phyloP scores from a whole-genome alignment of 2,888 invertebrate genomes.

The Folsomia manolachei region DNA sequence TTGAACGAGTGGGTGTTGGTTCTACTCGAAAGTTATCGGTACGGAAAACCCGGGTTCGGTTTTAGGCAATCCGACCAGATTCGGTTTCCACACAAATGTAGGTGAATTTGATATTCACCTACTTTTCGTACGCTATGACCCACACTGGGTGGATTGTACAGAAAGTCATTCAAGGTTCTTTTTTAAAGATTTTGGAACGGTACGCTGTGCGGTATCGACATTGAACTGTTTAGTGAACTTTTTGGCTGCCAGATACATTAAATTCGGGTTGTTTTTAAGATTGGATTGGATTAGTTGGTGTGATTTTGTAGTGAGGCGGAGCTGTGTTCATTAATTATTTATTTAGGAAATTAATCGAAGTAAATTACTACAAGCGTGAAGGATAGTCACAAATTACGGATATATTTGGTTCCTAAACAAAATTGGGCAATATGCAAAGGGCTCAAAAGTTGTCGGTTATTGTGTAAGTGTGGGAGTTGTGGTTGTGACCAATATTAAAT shows the following conservation, averaged over 20 bases:
- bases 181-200: no score
- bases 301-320: no score
- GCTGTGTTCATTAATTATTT: no score
- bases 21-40: neutral
- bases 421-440: conserved; percentile 27
- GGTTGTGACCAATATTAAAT: neutral
- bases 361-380: no score
- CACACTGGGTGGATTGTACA: neutral
- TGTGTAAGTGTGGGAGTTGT: conserved; percentile 29
- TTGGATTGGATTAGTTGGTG: no score
- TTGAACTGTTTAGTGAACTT: no score
- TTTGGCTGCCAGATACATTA: neutral
- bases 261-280: no score
- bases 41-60: neutral
- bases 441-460: conserved; percentile 31
- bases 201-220: no score
- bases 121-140: neutral
- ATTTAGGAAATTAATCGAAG: no score
- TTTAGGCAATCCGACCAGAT: neutral
- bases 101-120: neutral
- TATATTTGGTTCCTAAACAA: no score
- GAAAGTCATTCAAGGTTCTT: neutral
- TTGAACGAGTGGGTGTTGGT: neutral
- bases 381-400: no score
- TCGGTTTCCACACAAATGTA: neutral